Evolutionary conservation across 2,113 vertebrate species (phyloP).

Genomic region (Varanus salvator): DNA sequence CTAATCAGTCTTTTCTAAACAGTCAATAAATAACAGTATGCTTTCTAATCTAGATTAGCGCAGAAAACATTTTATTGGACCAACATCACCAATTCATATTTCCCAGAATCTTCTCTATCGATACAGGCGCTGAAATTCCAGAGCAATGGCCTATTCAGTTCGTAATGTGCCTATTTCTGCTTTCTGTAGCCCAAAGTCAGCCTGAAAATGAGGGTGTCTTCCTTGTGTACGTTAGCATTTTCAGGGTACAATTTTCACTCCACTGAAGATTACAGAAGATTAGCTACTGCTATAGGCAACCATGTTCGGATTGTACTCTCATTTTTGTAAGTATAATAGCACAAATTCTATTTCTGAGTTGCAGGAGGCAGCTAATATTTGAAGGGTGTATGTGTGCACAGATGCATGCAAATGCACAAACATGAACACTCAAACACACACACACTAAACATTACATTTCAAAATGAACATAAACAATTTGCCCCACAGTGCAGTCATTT

Average conservation of each 20-base stretch:
- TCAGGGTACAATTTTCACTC: not conserved
- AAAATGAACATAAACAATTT: constrained; percentile 56
- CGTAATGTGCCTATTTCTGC: not conserved
- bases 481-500: constrained; percentile 62
- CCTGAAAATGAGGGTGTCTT: not conserved
- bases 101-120: not conserved
- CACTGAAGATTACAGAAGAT: not conserved
- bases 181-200: not conserved
- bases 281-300: not conserved
- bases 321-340: constrained; percentile 45
- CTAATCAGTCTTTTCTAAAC: not conserved
- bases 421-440: too few relatives aligned
- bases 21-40: not conserved
- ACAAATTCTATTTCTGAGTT: constrained; percentile 16
- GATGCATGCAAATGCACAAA: too few relatives aligned
- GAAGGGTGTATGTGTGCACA: constrained; percentile 37
- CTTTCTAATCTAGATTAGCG: not conserved
- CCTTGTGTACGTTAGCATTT: not conserved
- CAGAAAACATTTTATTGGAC: not conserved
- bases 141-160: not conserved
- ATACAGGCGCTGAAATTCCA: not conserved
- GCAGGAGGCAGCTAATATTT: constrained; percentile 25
- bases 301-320: not conserved
- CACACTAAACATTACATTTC: constrained; percentile 63
- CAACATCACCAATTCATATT: not conserved